Conservation (phyloP, 2,113 vertebrate species). For the Numenius arquata region DNA sequence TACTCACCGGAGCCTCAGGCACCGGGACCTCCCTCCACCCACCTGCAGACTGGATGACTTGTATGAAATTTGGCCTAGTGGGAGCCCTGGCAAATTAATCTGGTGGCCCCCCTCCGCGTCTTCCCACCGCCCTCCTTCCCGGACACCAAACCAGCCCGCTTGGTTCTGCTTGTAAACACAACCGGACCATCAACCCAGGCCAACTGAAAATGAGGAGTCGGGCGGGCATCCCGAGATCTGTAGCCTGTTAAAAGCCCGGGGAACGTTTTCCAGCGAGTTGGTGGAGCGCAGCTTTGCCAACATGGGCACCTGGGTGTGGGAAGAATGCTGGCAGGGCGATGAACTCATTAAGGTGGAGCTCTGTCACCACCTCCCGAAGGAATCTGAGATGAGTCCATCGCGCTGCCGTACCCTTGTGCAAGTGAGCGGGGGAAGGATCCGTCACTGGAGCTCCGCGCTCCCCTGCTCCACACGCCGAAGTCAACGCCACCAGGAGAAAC, state of each 20-base stretch:
- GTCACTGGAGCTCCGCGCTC: conserved; percentile 10
- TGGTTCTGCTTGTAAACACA: not conserved
- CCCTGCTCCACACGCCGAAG: not conserved
- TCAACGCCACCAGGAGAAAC: conserved; percentile 35
- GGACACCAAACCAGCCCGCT: not conserved
- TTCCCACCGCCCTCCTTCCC: not conserved
- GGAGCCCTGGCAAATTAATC: not conserved
- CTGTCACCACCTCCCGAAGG: conserved; percentile 65
- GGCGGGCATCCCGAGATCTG: not conserved
- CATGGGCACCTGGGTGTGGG: conserved; percentile 53
- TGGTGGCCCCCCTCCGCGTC: not conserved
- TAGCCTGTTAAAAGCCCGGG: not conserved
- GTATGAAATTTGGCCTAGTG: not conserved
- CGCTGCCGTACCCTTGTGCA: conserved; percentile 17
- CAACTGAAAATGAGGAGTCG: not conserved
- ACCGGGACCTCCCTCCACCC: conserved; percentile 38
- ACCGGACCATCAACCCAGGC: not conserved
- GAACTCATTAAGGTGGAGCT: conserved; percentile 69
- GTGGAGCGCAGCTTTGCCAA: not conserved
- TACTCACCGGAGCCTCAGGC: conserved; percentile 21
- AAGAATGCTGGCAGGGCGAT: conserved; percentile 55
- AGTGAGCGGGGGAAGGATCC: conserved; percentile 45
- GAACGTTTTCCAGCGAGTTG: not conserved
- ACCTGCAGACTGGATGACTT: conserved; percentile 9
- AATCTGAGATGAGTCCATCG: conserved; percentile 50